Base-by-base conservation (phyloP, 2,888 invertebrate species). In the Catocala fraxini region DNA sequence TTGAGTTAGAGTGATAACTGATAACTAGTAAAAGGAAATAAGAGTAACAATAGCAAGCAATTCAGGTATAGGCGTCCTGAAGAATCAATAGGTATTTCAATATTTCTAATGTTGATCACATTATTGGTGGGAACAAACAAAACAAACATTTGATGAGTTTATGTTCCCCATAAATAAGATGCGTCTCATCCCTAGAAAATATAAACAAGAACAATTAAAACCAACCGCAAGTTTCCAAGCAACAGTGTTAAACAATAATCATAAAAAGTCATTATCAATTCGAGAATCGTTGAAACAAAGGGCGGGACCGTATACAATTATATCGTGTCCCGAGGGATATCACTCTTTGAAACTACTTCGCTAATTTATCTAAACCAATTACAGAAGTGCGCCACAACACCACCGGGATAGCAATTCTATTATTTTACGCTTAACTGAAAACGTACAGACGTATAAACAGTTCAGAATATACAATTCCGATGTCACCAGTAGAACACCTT, bases 291-390 rank as follows among this genome's bases (percentile, higher is more conserved):
- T 77, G 80, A 76, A 86, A 87, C 83, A 88, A 86, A 85, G 86
- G 85, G 85, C 82, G 81, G 81, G 78, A 10, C 69, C 77, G 78
- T 75, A 69, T 62, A 87, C 87, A 89, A 91, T 91, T 90, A 89
- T 89, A 90, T 83, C 85, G 82, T 81, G 80, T 86, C 91, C 86
- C 88, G 51, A 52, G 85, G 87, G 91, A 85, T 83, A 84, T 88
- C 85, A 87, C 89, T 92, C 90, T 91, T 92, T 86, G 83, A 81
- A 89, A 90, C 90, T 91, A 92, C 89, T 91, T 89, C 85, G 91
- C 88, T 92, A 92, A 92, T 92, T 92, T 92, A 92, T 91, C 86
- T 88, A 86, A 90, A 90, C 90, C 90, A 92, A 93, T 93, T 93
- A 93, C 86, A 87, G 84, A 84, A 91, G 82, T 88, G 87, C 85